Evolutionary conservation across 1,140 invertebrate species (phyloP).

Genomic region (Pachypeltis micranthus): DNA sequence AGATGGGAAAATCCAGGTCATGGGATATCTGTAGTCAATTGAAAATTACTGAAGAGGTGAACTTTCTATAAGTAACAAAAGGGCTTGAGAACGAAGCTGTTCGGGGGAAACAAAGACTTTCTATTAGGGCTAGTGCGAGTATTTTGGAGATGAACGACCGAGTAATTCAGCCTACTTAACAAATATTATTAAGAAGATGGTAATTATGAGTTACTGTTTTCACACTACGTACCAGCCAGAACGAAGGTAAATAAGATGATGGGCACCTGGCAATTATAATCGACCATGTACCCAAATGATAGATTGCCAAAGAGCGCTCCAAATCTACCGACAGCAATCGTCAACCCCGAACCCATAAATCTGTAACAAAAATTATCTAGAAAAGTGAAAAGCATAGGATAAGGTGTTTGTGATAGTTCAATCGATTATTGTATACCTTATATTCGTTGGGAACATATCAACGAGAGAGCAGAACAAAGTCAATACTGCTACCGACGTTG

Average conservation of each 20-base stretch:
- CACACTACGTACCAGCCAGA: constrained; percentile 50
- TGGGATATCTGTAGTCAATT: too few relatives aligned
- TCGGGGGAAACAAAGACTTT: too few relatives aligned
- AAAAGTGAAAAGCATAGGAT: not conserved
- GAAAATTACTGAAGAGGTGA: too few relatives aligned
- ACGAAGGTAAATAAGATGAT: constrained; percentile 53
- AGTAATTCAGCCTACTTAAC: too few relatives aligned
- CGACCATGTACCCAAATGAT: constrained; percentile 56
- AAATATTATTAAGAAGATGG: too few relatives aligned
- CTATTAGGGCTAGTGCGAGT: too few relatives aligned
- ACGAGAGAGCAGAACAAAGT: constrained; percentile 62
- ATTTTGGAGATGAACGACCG: too few relatives aligned
- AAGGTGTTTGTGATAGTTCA: not conserved
- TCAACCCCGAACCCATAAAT: constrained; percentile 62
- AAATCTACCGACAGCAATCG: constrained; percentile 55
- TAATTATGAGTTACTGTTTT: too few relatives aligned
- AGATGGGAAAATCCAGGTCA: too few relatives aligned
- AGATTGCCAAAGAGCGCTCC: constrained; percentile 56
- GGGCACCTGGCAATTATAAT: constrained; percentile 56
- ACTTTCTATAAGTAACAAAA: too few relatives aligned
- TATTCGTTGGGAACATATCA: constrained; percentile 63
- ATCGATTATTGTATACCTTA: constrained; percentile 48
- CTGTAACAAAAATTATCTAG: too few relatives aligned
- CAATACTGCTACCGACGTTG: constrained; percentile 60
- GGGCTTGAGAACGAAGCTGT: too few relatives aligned